Evolutionary conservation across 1,140 invertebrate species (phyloP).

Genomic region (Lethocerus indicus): DNA sequence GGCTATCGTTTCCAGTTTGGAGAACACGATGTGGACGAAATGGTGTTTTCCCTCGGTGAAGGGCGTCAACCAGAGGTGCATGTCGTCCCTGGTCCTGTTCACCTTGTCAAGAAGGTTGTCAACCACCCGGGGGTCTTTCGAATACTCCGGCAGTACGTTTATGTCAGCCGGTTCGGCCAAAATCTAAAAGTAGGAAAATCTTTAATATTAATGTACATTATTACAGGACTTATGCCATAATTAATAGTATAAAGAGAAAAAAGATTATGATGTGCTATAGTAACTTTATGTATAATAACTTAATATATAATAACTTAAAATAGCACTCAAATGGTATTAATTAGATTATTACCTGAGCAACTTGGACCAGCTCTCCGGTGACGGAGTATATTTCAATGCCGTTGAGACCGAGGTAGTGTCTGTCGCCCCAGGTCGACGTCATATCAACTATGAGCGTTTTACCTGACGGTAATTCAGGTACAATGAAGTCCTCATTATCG

Average conservation of each 20-base stretch:
- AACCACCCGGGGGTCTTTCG: slow-evolving; percentile 37
- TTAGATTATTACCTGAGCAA: slow-evolving; percentile 39
- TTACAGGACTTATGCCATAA: too few species aligned
- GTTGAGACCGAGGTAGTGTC: slow-evolving; percentile 60
- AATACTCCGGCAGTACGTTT: slow-evolving; percentile 37
- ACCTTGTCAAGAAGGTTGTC: slow-evolving; percentile 49
- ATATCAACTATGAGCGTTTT: slow-evolving; percentile 48
- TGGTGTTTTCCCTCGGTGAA: slow-evolving; percentile 37
- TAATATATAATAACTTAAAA: too few species aligned
- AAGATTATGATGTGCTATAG: too few species aligned
- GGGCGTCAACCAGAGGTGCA: slow-evolving; percentile 55
- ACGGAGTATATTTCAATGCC: slow-evolving; percentile 59
- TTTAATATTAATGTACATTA: too few species aligned
- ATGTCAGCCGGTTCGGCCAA: slow-evolving; percentile 37
- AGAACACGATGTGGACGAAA: slow-evolving; percentile 38
- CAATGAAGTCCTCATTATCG: slow-evolving; percentile 26
- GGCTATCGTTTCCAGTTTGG: slow-evolving; percentile 36
- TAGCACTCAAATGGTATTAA: too few species aligned
- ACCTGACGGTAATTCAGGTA: slow-evolving; percentile 57
- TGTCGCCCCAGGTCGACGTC: slow-evolving; percentile 64
- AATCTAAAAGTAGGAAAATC: slow-evolving; percentile 28
- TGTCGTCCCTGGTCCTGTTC: slow-evolving; percentile 54
- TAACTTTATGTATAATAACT: too few species aligned
- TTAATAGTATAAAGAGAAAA: too few species aligned
- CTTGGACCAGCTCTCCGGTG: slow-evolving; percentile 35